Evolutionary conservation across 2,888 invertebrate species (phyloP).

Genomic region (Eilema caniola): DNA sequence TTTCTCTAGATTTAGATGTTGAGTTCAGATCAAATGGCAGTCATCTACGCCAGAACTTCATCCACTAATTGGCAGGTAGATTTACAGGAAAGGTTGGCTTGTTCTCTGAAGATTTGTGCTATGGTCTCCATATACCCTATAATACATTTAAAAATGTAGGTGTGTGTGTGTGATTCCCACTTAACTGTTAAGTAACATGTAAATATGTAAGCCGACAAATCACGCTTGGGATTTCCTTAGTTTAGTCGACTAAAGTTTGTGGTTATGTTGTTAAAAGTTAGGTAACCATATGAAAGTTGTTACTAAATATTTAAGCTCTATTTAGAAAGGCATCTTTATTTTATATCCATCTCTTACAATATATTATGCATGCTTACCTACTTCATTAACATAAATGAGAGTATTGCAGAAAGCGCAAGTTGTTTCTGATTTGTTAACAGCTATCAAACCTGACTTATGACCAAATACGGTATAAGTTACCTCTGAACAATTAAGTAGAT

Average conservation of each 20-base stretch:
- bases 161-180: neutral
- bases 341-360: conserved; percentile 32
- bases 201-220: too few species aligned
- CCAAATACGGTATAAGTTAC: neutral
- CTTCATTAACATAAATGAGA: conserved; percentile 45
- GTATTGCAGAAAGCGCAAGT: conserved; percentile 50
- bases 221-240: neutral
- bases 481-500: neutral
- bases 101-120: neutral
- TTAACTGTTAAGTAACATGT: too few species aligned
- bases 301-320: conserved; percentile 32
- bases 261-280: conserved; percentile 35
- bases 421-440: conserved; percentile 67
- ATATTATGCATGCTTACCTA: conserved; percentile 51
- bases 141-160: neutral
- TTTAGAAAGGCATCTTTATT: conserved; percentile 46
- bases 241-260: neutral
- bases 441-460: conserved; percentile 38
- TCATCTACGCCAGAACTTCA: too few species aligned
- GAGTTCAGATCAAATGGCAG: too few species aligned
- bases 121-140: neutral
- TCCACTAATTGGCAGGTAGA: too few species aligned
- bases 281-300: conserved; percentile 50
- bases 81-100: neutral
- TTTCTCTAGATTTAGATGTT: too few species aligned